Percentiles rank a stretch among this genome's conserved stretches.
phyloP scores from a whole-genome alignment of 2,113 vertebrate genomes.

The Hippocampus abdominalis region DNA sequence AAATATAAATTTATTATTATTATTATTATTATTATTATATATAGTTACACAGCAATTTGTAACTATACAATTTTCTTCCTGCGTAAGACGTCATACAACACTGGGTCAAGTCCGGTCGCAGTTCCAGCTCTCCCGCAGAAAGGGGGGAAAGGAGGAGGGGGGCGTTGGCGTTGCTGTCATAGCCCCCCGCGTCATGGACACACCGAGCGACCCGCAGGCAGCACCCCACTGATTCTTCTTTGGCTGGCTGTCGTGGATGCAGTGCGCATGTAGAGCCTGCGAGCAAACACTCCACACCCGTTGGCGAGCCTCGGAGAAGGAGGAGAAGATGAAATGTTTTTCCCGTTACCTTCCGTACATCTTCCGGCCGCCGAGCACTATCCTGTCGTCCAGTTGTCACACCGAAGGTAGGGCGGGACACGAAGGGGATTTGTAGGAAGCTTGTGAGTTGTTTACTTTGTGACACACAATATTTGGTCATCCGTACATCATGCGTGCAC shows the following conservation, averaged over 20 bases:
- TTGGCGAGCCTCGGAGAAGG: slow-evolving; percentile 74
- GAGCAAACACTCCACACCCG: slow-evolving; percentile 56
- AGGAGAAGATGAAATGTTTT: slow-evolving; percentile 97
- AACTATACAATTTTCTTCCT: too few species aligned
- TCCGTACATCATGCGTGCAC: slow-evolving; percentile 25
- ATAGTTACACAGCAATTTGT: background rate
- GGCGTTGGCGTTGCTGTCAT: slow-evolving; percentile 72
- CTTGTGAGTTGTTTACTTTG: slow-evolving; percentile 54
- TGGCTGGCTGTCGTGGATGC: slow-evolving; percentile 57
- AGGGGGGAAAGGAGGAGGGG: background rate
- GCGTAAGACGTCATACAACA: background rate
- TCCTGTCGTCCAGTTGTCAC: slow-evolving; percentile 91
- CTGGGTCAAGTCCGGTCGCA: slow-evolving; percentile 7
- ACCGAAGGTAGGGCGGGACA: slow-evolving; percentile 83
- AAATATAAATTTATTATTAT: too few species aligned
- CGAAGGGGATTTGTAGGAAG: slow-evolving; percentile 39
- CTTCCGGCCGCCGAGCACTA: slow-evolving; percentile 90
- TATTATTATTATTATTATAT: too few species aligned
- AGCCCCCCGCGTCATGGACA: slow-evolving; percentile 67
- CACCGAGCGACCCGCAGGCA: slow-evolving; percentile 13
- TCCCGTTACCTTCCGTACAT: slow-evolving; percentile 93
- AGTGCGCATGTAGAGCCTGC: slow-evolving; percentile 73
- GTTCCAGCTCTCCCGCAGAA: slow-evolving; percentile 14
- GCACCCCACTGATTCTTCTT: slow-evolving; percentile 48
- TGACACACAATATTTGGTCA: slow-evolving; percentile 16